Conservation (phyloP, 2,797 vertebrate species). For the Liasis olivaceus region DNA sequence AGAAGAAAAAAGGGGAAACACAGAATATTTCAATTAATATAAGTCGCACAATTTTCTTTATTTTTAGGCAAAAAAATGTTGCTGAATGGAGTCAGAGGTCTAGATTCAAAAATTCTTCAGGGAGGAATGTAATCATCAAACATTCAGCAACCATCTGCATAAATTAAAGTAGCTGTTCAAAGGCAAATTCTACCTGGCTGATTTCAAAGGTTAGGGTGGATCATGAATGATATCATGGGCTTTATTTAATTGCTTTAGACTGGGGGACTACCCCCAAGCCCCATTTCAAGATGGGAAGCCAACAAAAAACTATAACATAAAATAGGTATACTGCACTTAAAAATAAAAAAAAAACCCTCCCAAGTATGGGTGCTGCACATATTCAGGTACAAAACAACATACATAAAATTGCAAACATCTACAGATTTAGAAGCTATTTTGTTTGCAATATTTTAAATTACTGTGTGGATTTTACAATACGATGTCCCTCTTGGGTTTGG, state of each 20-base stretch:
- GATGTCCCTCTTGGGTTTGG: background rate
- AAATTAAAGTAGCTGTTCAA: background rate
- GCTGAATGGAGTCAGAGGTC: background rate
- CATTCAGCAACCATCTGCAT: background rate
- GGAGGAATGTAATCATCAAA: background rate
- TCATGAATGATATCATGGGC: background rate
- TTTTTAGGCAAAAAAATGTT: accelerated
- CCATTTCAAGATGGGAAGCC: background rate
- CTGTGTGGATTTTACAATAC: background rate
- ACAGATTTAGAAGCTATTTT: background rate
- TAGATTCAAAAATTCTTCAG: background rate
- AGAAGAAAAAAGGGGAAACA: background rate
- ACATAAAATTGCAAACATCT: background rate
- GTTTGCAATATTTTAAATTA: background rate
- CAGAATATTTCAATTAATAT: background rate
- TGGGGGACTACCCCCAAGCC: background rate
- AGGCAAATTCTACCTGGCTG: constrained; percentile 28
- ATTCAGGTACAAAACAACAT: background rate
- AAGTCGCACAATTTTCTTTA: accelerated
- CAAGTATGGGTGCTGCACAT: background rate
- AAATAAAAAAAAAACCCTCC: background rate
- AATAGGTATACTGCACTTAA: background rate
- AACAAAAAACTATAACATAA: background rate
- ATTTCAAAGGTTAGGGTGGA: constrained; percentile 4
- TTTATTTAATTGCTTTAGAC: constrained; percentile 19